Base-by-base conservation (phyloP, 2,797 vertebrate species). In the Lerista edwardsae region DNA sequence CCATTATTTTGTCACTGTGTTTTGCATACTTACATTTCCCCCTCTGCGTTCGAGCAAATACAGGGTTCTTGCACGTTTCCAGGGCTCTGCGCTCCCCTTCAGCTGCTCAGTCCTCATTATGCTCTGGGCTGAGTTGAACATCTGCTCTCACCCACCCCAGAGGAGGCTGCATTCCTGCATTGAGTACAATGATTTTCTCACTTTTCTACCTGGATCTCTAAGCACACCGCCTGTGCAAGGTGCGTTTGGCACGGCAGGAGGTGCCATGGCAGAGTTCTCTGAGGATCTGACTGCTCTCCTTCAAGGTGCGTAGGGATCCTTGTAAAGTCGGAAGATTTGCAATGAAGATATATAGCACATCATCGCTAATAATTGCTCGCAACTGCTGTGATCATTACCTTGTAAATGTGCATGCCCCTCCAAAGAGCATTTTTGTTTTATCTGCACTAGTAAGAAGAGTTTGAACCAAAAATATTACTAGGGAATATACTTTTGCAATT, bases 1-100 rank as follows among this genome's bases (percentile, higher is more conserved):
- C 11, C 71, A 7, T 88, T 27, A 29, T 75, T 86, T 77, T 88
- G 41, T 89, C 83, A 71, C 19, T 83, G 57, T 23, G 36, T 67
- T 2, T 1, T 84, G 7, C 51, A 67, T 68, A 51, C 1, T 47
- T 83, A 41, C 34, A 44, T 84, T 84, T 69, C 17, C n/a, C 57
- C 14, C 47, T 55, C 27, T 77, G 59, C 57, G 21, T 84, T 88
- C 6, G 74, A 6, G 2, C 71, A 31, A 85, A 88, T 62, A 84
- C 72, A 73, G 12, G 62, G 14, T 78, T 77, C 55, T 62, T 41
- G 14, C 84, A 7, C 9, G 6, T 73, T 84, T 78, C 15, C 29
- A 57, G 3, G 5, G 41, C 64, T 69, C 31, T 67, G 25, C 21
- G 0, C 14, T 85, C n/a, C 80, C 11, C 75, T 77, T 72, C 61